A percentile compares a stretch with the other conserved stretches of the same genome.
These are phyloP conservation scores for Leucophenga maculata DNA, from an alignment of 2,888 invertebrate species.

Conservation along the genomic window DNA sequence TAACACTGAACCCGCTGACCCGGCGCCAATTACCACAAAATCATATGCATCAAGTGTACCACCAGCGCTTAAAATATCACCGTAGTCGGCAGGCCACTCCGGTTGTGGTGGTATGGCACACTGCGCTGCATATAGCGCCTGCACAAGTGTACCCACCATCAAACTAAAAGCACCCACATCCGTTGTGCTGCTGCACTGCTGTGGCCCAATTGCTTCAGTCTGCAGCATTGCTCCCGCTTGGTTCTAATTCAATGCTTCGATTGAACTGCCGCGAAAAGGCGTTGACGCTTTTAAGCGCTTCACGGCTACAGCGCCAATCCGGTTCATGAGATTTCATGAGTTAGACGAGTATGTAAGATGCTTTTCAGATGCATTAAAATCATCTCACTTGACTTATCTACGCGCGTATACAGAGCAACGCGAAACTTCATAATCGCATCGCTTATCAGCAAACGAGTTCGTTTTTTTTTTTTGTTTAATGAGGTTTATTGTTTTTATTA, in stretches of 20 bases:
- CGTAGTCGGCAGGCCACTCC: slow-evolving; percentile 75
- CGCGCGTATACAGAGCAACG: too few species aligned
- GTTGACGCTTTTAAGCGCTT: too few species aligned
- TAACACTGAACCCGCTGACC: slow-evolving; percentile 73
- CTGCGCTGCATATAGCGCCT: slow-evolving; percentile 76
- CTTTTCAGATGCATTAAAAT: too few species aligned
- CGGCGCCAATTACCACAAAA: slow-evolving; percentile 73
- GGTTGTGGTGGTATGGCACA: slow-evolving; percentile 74
- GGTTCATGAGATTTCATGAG: too few species aligned
- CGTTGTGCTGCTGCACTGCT: slow-evolving; percentile 51
- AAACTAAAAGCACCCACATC: slow-evolving; percentile 62
- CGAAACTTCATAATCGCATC: too few species aligned
- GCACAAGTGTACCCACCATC: slow-evolving; percentile 75
- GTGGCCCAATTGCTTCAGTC: not conserved
- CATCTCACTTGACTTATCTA: too few species aligned
- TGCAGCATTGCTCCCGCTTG: not conserved
- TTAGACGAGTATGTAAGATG: too few species aligned
- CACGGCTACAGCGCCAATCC: too few species aligned
- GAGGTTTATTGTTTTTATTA: too few species aligned
- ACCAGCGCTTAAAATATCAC: slow-evolving; percentile 58
- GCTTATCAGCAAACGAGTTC: too few species aligned
- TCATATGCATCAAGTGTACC: slow-evolving; percentile 63
- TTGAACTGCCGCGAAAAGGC: slow-evolving; percentile 24
- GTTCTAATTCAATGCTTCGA: slow-evolving; percentile 1
- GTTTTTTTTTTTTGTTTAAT: too few species aligned